Percentiles rank a stretch among this genome's conserved stretches.
Evolutionary conservation across 2,888 invertebrate genomes (phyloP).

Genomic region (Hartigia nigra): DNA sequence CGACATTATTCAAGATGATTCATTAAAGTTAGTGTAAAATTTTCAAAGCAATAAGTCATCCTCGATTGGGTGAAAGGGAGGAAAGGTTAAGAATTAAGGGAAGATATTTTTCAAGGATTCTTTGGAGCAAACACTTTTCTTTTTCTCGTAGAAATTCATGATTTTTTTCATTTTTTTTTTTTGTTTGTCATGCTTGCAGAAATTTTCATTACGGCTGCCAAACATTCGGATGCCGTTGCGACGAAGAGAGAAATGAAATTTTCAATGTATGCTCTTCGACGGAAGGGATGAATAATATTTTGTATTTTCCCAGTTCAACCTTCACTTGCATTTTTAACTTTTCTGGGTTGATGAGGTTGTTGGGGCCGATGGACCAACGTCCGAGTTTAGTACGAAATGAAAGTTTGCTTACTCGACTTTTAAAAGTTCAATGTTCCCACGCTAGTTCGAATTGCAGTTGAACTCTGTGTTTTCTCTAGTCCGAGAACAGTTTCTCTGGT

Average conservation of each 20-base stretch:
- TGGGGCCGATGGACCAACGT: background rate
- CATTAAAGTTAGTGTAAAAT: background rate
- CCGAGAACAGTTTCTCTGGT: slow-evolving; percentile 21
- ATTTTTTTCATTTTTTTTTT: background rate
- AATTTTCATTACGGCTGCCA: background rate
- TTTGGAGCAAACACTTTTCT: background rate
- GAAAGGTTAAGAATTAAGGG: background rate
- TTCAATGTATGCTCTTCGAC: background rate
- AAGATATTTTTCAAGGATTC: background rate
- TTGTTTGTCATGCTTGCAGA: background rate
- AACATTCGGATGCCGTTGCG: background rate
- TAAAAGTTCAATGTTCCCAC: slow-evolving; percentile 43
- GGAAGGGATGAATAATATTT: background rate
- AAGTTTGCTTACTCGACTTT: slow-evolving; percentile 36
- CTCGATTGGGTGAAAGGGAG: background rate
- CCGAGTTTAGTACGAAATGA: background rate
- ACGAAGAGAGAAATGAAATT: background rate
- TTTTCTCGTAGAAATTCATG: too few species aligned
- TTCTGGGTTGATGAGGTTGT: background rate
- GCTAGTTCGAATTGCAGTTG: slow-evolving; percentile 8
- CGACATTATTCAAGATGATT: background rate
- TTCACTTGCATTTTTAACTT: background rate
- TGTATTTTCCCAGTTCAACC: background rate
- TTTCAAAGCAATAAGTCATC: background rate
- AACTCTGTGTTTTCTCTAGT: slow-evolving; percentile 8